Conservation (phyloP, 2,888 invertebrate genomes). For the Uloborus plumipes region DNA sequence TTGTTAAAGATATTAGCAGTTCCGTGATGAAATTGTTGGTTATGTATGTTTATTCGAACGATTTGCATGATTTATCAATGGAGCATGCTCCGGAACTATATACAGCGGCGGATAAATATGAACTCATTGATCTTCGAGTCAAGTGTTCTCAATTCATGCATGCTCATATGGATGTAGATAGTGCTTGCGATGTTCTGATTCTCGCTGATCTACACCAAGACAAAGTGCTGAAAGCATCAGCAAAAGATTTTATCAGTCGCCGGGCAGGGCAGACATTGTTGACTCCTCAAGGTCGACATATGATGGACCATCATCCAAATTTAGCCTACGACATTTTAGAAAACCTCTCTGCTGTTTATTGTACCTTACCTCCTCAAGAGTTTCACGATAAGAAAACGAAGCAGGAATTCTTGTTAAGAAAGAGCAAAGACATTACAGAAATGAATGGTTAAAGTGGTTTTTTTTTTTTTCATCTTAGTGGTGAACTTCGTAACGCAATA, state of each 20-base stretch:
- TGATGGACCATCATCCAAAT: background rate
- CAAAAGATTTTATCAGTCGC: constrained; percentile 1
- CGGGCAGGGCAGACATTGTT: constrained; percentile 2
- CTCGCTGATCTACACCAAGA: constrained; percentile 3
- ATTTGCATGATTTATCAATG: background rate
- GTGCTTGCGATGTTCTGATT: constrained; percentile 1
- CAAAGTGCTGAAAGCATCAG: background rate
- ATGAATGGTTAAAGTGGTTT: too few relatives aligned
- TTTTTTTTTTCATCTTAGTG: too few relatives aligned
- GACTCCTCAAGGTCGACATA: background rate
- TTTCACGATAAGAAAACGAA: background rate
- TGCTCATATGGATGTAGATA: background rate
- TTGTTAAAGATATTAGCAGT: background rate
- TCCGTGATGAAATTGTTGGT: background rate
- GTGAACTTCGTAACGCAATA: too few relatives aligned
- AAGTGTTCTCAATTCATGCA: background rate
- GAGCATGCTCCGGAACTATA: constrained; percentile 7
- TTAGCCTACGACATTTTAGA: constrained; percentile 8
- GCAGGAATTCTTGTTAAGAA: too few relatives aligned
- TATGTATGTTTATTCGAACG: background rate
- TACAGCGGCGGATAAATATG: constrained; percentile 13
- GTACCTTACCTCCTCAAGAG: constrained; percentile 6
- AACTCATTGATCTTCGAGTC: background rate
- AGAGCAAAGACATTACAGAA: too few relatives aligned
- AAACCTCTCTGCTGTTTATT: background rate